Percentiles rank a stretch among this genome's conserved stretches.
Conservation (phyloP, 2,797 vertebrate genomes). For the Pseudopleuronectes americanus region DNA sequence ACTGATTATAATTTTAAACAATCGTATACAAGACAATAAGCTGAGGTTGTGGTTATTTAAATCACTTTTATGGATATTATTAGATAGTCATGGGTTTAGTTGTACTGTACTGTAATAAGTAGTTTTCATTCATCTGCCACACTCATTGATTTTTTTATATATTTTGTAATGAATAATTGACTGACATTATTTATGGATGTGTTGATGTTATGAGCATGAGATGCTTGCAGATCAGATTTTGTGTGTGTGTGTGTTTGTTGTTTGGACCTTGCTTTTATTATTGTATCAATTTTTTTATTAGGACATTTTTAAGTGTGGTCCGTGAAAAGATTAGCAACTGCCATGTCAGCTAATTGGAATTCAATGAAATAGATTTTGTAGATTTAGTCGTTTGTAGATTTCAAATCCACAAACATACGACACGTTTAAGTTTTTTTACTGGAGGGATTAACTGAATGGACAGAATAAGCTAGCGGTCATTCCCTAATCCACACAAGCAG, state of each 20-base stretch:
- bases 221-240: neutral
- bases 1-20: too few relatives aligned
- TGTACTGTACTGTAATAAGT: neutral
- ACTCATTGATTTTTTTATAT: neutral
- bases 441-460: too few relatives aligned
- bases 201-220: neutral
- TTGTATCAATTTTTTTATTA: neutral
- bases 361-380: neutral
- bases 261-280: neutral
- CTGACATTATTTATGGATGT: neutral
- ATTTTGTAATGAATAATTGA: neutral
- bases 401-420: neutral
- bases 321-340: too few relatives aligned
- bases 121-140: neutral
- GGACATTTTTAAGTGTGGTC: neutral
- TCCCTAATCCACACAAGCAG: conserved; percentile 30
- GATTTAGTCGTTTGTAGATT: neutral
- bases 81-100: neutral
- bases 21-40: too few relatives aligned
- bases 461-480: conserved; percentile 10
- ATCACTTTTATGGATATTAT: neutral
- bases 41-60: neutral
- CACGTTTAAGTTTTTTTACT: neutral
- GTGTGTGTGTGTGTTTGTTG: neutral
- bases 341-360: neutral